phyloP scores from a whole-genome alignment of 2,888 invertebrate species.

The Cordilura impudica region DNA sequence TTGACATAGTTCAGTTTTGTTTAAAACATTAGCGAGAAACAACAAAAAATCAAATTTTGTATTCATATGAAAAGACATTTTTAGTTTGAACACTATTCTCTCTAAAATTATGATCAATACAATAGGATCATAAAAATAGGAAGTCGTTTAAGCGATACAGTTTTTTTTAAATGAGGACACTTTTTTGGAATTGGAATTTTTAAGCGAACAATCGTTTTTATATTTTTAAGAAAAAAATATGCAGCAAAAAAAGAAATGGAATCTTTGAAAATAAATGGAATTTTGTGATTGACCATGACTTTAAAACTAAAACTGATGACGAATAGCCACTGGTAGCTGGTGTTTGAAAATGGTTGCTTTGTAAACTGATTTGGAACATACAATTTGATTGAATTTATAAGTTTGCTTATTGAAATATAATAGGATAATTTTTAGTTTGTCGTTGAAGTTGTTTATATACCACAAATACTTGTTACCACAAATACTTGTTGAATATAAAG shows the following conservation, averaged over 20 bases:
- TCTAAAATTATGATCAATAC: constrained; percentile 20
- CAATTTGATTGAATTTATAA: not conserved
- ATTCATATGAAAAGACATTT: constrained; percentile 28
- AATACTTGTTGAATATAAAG: too few species aligned
- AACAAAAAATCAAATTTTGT: constrained; percentile 24
- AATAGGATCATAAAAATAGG: constrained; percentile 49
- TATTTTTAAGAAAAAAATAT: constrained; percentile 7
- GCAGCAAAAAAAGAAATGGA: not conserved
- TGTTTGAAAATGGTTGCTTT: constrained; percentile 1
- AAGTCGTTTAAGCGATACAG: constrained; percentile 46
- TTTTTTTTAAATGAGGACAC: constrained; percentile 49
- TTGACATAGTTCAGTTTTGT: constrained; percentile 40
- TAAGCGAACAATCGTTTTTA: constrained; percentile 19
- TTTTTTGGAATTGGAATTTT: constrained; percentile 38
- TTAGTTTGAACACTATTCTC: constrained; percentile 15
- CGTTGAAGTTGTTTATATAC: too few species aligned
- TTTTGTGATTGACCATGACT: constrained; percentile 29
- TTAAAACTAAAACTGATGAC: constrained; percentile 24
- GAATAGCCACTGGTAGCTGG: constrained; percentile 4
- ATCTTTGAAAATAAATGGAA: constrained; percentile 6
- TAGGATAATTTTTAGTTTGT: too few species aligned
- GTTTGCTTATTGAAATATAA: too few species aligned
- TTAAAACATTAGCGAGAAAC: constrained; percentile 27
- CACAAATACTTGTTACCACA: too few species aligned
- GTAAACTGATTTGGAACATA: not conserved